Evolutionary conservation across 1,140 invertebrate species (phyloP), one percentile per base, ranked within the genome.

Genomic region (Plutomurus gul): DNA sequence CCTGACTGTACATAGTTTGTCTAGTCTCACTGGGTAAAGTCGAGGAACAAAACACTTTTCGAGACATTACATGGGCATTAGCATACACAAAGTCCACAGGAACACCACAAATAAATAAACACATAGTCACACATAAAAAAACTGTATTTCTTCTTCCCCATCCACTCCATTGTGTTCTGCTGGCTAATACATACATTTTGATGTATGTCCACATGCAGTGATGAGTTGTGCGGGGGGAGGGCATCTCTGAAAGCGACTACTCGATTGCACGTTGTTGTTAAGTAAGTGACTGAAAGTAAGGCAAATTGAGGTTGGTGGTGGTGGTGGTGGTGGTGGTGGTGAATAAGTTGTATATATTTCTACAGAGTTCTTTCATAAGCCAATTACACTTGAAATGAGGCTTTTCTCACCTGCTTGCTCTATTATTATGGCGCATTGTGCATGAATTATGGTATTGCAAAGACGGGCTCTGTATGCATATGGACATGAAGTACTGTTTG

Each of bases 21-120:
- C 56, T 30, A 65, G 39, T 65, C 56, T 30, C 56, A 65, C 56
- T 65, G 36, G 25, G 56, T 30, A 33, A 65, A 65, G 56, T 36
- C 13, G 30, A 33, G 30, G 56, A 65, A 65, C 56, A 65, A 65
- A 65, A 65, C 56, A 65, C 27, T 65, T 30, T 36, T 5, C 36
- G 27, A 65, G 56, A 65, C 56, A 65, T 65, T 65, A 65, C 56
- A 65, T 65, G 27, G 22, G 56, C 27, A 65, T 65, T 65, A 65
- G 27, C 56, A 65, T 65, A 65, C 56, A 65, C 56, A 65, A 65
- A 65, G 56, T 65, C 56, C 56, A 65, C 56, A 65, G 56, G 56
- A 65, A 30, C 5, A 65, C 56, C 18, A 65, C 56, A 65, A 65
- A 65, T 65, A 65, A 65, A 65, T 65, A 65, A 65, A 65, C n/a